Percentiles rank a stretch among this genome's conserved stretches.
Evolutionary conservation across 64 coral and sea anemone species (phyloP).

Genomic region (Porites lutea): DNA sequence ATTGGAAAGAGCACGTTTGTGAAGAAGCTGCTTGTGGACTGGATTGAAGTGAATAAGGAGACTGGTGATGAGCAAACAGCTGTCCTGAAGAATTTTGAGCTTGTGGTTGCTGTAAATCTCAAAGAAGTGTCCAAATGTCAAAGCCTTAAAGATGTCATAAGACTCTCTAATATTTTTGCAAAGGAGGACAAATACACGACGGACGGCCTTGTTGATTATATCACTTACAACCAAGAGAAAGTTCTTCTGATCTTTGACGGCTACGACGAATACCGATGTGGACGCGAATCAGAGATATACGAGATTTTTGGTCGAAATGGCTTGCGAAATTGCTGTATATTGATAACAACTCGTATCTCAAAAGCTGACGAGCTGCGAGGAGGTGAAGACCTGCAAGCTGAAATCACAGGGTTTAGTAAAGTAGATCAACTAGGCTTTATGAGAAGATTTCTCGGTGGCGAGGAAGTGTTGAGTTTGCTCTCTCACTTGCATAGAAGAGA

Average conservation of each 20-base stretch:
- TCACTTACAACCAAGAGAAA: conserved; percentile 7
- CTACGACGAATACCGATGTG: not conserved
- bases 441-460: not conserved
- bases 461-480: too few species aligned
- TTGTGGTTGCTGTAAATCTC: not conserved
- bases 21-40: conserved; percentile 15
- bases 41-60: not conserved
- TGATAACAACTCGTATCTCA: conserved; percentile 11
- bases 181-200: not conserved
- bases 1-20: not conserved
- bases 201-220: not conserved
- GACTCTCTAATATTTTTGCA: not conserved
- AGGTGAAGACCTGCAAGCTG: not conserved
- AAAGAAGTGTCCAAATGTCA: not conserved
- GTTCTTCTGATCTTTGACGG: not conserved
- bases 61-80: not conserved
- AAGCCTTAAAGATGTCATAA: not conserved
- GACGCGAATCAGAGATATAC: not conserved
- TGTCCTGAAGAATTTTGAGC: not conserved
- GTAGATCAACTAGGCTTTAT: not conserved
- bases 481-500: not conserved
- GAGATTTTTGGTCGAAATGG: not conserved
- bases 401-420: not conserved
- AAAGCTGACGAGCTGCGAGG: not conserved
- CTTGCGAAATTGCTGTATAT: not conserved